Conservation (phyloP, 2,888 invertebrate species). For the Zootermopsis nevadensis region DNA sequence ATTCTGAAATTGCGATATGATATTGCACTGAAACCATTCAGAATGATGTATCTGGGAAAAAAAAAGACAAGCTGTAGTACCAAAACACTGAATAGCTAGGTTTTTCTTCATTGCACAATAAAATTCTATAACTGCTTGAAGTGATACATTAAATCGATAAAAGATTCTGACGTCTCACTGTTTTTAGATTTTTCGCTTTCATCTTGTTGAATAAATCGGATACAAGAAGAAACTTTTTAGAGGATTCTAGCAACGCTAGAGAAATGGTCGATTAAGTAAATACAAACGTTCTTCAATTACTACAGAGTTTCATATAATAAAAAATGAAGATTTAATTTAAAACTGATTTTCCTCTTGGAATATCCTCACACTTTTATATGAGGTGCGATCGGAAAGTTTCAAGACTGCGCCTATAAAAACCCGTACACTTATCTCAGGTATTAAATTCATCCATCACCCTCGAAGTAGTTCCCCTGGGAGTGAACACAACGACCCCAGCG, state of each 20-base stretch:
- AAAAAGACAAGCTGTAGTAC: not conserved
- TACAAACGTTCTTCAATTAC: not conserved
- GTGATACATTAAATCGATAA: not conserved
- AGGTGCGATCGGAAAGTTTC: too few relatives aligned
- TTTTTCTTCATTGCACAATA: not conserved
- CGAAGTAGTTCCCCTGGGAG: too few relatives aligned
- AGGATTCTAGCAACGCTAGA: not conserved
- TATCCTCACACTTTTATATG: too few relatives aligned
- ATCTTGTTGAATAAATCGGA: not conserved
- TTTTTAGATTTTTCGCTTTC: not conserved
- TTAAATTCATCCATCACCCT: too few relatives aligned
- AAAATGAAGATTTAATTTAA: not conserved
- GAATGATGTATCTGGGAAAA: not conserved
- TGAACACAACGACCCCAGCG: too few relatives aligned
- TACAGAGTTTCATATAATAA: not conserved
- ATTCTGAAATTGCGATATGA: not conserved
- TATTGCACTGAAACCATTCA: not conserved
- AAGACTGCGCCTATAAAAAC: too few relatives aligned
- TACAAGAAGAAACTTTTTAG: not conserved
- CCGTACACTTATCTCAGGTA: too few relatives aligned
- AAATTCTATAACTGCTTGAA: slow-evolving; percentile 1
- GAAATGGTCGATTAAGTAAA: not conserved
- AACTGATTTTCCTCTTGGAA: not conserved
- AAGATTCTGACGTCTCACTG: not conserved
- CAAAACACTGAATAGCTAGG: not conserved